These are phyloP conservation scores for Nyctibius bracteatus DNA, from an alignment of 2,113 vertebrate species.

Conservation along the genomic window DNA sequence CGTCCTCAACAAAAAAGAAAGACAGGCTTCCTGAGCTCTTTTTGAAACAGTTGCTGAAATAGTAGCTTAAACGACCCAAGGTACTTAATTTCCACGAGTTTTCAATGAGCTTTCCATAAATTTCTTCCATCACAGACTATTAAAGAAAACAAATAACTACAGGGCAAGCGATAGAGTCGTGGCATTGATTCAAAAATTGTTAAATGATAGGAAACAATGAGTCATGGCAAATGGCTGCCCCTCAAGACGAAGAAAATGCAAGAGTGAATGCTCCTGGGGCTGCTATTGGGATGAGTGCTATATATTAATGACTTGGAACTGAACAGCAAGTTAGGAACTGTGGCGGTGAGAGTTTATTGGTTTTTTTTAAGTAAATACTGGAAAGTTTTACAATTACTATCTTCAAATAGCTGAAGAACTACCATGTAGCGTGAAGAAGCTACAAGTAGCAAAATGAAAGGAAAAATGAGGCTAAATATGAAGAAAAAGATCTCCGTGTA, in stretches of 20 bases:
- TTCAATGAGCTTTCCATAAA: neutral
- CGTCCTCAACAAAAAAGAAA: rapidly evolving
- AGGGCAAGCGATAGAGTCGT: neutral
- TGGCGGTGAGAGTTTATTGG: rapidly evolving
- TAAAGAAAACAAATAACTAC: neutral
- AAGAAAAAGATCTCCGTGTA: neutral
- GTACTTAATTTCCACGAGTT: neutral
- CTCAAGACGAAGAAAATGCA: neutral
- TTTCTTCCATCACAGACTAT: neutral
- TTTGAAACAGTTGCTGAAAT: neutral
- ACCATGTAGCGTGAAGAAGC: too few species aligned
- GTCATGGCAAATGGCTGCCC: neutral
- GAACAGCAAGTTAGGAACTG: neutral
- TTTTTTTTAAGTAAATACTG: neutral
- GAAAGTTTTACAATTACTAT: neutral
- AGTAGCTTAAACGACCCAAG: neutral
- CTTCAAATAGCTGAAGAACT: neutral
- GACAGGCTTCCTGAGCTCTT: neutral
- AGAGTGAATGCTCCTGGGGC: neutral
- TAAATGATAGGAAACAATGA: neutral
- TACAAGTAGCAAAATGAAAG: neutral
- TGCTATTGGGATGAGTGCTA: neutral
- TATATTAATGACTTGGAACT: neutral
- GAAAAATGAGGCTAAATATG: neutral
- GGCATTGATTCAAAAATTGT: neutral